These are phyloP conservation scores for Caradrina clavipalpis DNA, from an alignment of 2,888 invertebrate species.

Conservation along the genomic window DNA sequence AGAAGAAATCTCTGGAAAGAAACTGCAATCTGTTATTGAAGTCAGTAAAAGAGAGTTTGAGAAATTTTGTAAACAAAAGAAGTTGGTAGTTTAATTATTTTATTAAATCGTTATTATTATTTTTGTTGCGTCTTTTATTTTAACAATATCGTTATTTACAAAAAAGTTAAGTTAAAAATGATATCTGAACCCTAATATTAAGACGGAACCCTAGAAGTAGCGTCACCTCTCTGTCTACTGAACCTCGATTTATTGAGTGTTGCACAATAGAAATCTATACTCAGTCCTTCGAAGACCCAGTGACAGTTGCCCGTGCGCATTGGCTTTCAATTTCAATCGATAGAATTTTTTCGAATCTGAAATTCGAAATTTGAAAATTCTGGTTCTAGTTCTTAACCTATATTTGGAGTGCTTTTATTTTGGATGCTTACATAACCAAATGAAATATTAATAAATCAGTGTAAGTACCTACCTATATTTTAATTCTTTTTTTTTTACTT, in stretches of 20 bases:
- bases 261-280: constrained; percentile 62
- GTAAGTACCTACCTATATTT: constrained; percentile 22
- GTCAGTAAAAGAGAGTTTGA: constrained; percentile 87
- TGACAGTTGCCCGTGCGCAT: constrained; percentile 41
- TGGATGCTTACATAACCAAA: neutral
- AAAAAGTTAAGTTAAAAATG: neutral
- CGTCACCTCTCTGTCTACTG: neutral
- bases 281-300: constrained; percentile 56
- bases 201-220: neutral
- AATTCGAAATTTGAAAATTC: neutral
- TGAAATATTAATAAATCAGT: neutral
- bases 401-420: neutral
- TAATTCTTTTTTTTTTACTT: neutral
- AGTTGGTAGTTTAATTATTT: constrained; percentile 50
- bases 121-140: neutral
- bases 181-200: neutral
- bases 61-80: constrained; percentile 87
- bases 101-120: constrained; percentile 13
- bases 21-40: constrained; percentile 86
- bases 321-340: constrained; percentile 8
- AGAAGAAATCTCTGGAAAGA: constrained; percentile 90
- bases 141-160: neutral
- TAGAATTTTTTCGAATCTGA: neutral
- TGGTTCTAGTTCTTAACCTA: no score
- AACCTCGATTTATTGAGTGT: constrained; percentile 25